A percentile compares a stretch with the other conserved stretches of the same genome.
phyloP scores from a whole-genome alignment of 1,140 invertebrate genomes.

The Saxidomus purpurata region DNA sequence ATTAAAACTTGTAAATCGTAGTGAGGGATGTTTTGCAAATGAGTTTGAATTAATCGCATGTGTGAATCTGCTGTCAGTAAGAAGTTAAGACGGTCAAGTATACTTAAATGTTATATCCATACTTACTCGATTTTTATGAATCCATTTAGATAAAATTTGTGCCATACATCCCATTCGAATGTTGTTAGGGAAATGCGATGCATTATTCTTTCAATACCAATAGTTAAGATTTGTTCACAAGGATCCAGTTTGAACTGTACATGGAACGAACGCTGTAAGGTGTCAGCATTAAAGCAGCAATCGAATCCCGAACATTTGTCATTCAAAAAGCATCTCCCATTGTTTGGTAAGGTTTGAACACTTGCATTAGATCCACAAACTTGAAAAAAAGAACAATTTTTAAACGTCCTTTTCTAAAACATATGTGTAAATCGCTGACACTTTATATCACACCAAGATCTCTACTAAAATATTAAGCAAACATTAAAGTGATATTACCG shows the following conservation, averaged over 20 bases:
- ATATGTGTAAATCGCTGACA: too few relatives aligned
- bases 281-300: slow-evolving; percentile 4
- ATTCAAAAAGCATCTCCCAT: slow-evolving; percentile 2
- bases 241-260: slow-evolving; percentile 15
- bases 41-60: too few relatives aligned
- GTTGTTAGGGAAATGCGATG: neutral
- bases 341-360: neutral
- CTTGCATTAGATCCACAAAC: neutral
- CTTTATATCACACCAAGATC: neutral
- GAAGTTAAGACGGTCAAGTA: too few relatives aligned
- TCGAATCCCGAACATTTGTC: slow-evolving; percentile 22
- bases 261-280: neutral
- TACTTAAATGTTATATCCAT: too few relatives aligned
- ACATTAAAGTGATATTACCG: too few relatives aligned
- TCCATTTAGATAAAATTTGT: slow-evolving; percentile 14
- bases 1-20: too few relatives aligned
- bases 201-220: slow-evolving; percentile 18
- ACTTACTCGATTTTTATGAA: slow-evolving; percentile 16
- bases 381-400: neutral
- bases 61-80: too few relatives aligned
- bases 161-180: neutral
- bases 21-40: too few relatives aligned
- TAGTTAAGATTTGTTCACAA: neutral
- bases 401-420: neutral
- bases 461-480: neutral